phyloP scores from a whole-genome alignment of 2,888 invertebrate species.

The Torymus aiolomorphi region DNA sequence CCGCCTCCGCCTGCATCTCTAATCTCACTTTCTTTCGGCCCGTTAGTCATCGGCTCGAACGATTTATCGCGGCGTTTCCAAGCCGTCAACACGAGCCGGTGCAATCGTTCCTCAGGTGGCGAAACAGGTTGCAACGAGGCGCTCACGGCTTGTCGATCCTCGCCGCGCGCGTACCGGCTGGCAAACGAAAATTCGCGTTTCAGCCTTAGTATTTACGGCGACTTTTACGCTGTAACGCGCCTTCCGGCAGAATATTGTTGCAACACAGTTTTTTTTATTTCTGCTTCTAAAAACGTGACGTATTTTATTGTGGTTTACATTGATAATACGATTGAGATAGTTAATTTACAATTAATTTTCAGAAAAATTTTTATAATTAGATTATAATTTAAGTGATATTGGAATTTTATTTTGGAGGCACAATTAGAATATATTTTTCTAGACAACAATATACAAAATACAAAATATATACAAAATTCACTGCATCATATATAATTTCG shows the following conservation, averaged over 20 bases:
- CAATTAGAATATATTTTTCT: too few relatives aligned
- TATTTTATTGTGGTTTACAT: too few relatives aligned
- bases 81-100: constrained; percentile 50
- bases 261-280: too few relatives aligned
- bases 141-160: constrained; percentile 15
- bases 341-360: too few relatives aligned
- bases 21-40: constrained; percentile 26
- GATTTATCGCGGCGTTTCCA: constrained; percentile 58
- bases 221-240: background rate
- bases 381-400: too few relatives aligned
- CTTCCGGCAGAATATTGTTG: too few relatives aligned
- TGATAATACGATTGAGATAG: too few relatives aligned
- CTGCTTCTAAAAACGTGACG: too few relatives aligned
- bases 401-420: too few relatives aligned
- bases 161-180: background rate
- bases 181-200: constrained; percentile 4
- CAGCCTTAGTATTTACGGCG: background rate
- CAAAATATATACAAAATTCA: too few relatives aligned
- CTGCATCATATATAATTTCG: background rate
- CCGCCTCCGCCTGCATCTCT: constrained; percentile 13
- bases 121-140: constrained; percentile 57
- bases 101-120: constrained; percentile 55
- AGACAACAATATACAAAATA: too few relatives aligned
- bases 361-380: too few relatives aligned
- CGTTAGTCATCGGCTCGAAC: constrained; percentile 47